Percentiles rank a stretch among this genome's conserved stretches.
phyloP scores from a whole-genome alignment of 2,797 vertebrate species.

The Mormyrus hasselquistii region DNA sequence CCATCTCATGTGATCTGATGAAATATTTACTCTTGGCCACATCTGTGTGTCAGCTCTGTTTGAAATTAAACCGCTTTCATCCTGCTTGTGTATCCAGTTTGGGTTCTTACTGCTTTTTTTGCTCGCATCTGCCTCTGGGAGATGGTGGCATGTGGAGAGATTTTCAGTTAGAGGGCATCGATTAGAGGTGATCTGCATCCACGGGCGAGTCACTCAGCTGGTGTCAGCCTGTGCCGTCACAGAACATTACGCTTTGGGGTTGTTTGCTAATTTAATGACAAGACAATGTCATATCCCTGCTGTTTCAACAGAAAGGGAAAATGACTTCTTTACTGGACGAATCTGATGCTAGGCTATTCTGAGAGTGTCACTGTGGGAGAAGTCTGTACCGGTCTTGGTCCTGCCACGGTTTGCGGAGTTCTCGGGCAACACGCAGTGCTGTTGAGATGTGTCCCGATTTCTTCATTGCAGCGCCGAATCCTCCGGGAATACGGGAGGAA shows the following conservation, averaged over 20 bases:
- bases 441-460: constrained; percentile 26
- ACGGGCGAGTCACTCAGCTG: background rate
- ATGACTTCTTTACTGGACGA: background rate
- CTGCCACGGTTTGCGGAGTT: background rate
- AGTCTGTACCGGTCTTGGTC: background rate
- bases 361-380: background rate
- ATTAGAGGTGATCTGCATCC: background rate
- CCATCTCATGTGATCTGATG: constrained; percentile 1
- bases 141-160: background rate
- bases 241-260: background rate
- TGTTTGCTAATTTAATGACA: constrained; percentile 4
- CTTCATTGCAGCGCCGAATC: constrained; percentile 75
- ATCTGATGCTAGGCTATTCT: background rate
- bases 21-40: constrained; percentile 14
- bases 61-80: constrained; percentile 44
- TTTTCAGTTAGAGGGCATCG: background rate
- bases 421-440: background rate
- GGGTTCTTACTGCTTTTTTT: background rate
- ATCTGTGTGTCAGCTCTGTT: background rate
- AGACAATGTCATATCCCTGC: background rate
- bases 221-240: background rate
- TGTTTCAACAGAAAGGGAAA: background rate
- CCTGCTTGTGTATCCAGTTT: background rate
- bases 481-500: constrained; percentile 90
- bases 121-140: background rate